Percentiles rank a stretch among this genome's conserved stretches.
Conservation (phyloP, 92 coral and sea anemone genomes). For the Epizoanthus illoricatus region DNA sequence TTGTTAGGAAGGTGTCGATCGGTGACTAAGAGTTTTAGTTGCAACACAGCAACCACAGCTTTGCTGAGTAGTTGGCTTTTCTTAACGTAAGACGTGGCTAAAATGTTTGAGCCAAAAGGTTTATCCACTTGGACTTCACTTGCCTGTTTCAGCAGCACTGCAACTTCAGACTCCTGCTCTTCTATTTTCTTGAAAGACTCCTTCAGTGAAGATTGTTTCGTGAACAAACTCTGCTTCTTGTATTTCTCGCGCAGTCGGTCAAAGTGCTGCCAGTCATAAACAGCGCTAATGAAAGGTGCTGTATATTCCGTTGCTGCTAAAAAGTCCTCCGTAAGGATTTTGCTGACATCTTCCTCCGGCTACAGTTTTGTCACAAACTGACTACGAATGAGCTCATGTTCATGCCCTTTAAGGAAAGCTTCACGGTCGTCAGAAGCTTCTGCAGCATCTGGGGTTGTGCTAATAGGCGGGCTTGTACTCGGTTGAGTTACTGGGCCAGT, state of each 20-base stretch:
- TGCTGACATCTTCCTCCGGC: constrained; percentile 8
- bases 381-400: constrained; percentile 6
- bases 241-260: constrained; percentile 4
- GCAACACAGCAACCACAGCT: constrained; percentile 11
- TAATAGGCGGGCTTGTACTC: constrained; percentile 12
- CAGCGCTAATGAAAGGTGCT: neutral
- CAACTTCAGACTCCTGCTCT: constrained; percentile 22
- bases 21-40: constrained; percentile 19
- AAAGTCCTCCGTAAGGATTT: constrained; percentile 19
- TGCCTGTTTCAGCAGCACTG: constrained; percentile 19
- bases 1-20: constrained; percentile 21
- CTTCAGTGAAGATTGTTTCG: constrained; percentile 12
- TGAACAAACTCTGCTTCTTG: constrained; percentile 11
- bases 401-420: constrained; percentile 8
- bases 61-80: constrained; percentile 10
- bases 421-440: constrained; percentile 8
- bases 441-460: constrained; percentile 4
- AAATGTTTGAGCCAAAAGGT: neutral
- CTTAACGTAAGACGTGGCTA: constrained; percentile 6
- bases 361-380: constrained; percentile 16
- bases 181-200: neutral
- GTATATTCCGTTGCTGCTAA: constrained; percentile 11
- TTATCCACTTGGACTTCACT: constrained; percentile 37
- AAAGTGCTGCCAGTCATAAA: constrained; percentile 14
- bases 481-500: constrained; percentile 11